phyloP scores from a whole-genome alignment of 2,113 vertebrate genomes.

The Microcebus griseorufus region DNA sequence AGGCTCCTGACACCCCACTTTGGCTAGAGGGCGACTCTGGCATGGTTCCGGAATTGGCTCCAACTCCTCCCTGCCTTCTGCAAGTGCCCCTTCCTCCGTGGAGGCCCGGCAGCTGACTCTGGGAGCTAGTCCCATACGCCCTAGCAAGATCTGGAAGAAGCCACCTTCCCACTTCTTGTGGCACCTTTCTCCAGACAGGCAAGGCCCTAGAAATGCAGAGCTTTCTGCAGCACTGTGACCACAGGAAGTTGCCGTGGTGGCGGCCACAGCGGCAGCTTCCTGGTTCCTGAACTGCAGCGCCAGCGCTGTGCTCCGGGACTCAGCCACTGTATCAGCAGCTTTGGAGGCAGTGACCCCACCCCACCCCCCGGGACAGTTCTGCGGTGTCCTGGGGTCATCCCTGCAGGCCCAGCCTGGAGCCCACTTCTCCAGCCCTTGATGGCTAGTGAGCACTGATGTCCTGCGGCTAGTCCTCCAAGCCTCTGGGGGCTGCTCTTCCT shows the following conservation, averaged over 20 bases:
- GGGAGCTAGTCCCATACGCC: rapidly evolving
- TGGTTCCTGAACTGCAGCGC: rapidly evolving
- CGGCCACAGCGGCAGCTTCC: rapidly evolving
- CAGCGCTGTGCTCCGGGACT: rapidly evolving
- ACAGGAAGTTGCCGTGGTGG: rapidly evolving
- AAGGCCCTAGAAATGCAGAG: not conserved
- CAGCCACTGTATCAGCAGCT: not conserved
- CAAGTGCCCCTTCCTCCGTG: not conserved
- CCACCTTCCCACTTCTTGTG: not conserved
- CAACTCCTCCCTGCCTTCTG: not conserved
- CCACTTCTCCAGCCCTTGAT: not conserved
- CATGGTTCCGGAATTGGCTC: not conserved
- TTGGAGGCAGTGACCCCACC: not conserved
- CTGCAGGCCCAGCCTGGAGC: not conserved
- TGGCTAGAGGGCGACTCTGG: not conserved
- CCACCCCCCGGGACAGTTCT: no score
- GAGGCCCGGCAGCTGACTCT: not conserved
- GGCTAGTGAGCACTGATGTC: not conserved
- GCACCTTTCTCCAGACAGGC: not conserved
- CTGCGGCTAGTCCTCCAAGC: not conserved
- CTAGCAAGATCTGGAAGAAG: not conserved
- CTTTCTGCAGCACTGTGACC: rapidly evolving
- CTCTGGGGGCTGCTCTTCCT: not conserved
- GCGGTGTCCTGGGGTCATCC: not conserved
- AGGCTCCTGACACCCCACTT: not conserved